A percentile compares a stretch with the other conserved stretches of the same genome.
Evolutionary conservation across 2,888 invertebrate species (phyloP).

Genomic region (Dichetophora obliterata): DNA sequence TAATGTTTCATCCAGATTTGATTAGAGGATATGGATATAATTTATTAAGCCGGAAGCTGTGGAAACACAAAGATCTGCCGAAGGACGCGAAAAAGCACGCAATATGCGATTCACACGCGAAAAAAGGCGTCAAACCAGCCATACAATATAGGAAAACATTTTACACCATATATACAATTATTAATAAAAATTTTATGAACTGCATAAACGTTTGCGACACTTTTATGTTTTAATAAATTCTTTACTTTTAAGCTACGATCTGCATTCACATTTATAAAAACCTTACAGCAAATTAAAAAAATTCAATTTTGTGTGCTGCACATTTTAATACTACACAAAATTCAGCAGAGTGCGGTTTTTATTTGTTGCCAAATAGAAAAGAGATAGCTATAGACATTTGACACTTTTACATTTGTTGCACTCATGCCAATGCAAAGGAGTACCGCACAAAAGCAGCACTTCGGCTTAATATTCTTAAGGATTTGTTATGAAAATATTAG

Average conservation of each 20-base stretch:
- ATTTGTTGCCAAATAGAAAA: conserved; percentile 4
- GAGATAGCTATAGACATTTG: conserved; percentile 9
- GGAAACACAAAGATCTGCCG: neutral
- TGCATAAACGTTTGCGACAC: neutral
- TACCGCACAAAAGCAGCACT: too few species aligned
- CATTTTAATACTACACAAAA: conserved; percentile 28
- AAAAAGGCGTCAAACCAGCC: neutral
- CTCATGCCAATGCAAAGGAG: neutral
- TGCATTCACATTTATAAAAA: neutral
- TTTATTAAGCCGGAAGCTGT: conserved; percentile 14
- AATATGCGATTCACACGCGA: neutral
- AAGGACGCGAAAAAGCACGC: neutral
- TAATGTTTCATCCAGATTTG: neutral
- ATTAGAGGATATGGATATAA: neutral
- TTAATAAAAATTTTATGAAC: neutral
- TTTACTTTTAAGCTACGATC: neutral
- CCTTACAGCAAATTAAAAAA: neutral
- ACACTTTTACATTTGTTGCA: neutral
- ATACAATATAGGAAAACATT: neutral
- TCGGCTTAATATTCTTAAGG: neutral
- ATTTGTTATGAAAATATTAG: too few species aligned
- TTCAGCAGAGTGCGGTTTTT: conserved; percentile 12
- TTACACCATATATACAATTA: neutral
- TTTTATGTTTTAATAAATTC: neutral
- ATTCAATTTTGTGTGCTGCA: conserved; percentile 2